These are phyloP conservation scores for Erynnis tages DNA, from an alignment of 2,888 invertebrate genomes.

Conservation along the genomic window DNA sequence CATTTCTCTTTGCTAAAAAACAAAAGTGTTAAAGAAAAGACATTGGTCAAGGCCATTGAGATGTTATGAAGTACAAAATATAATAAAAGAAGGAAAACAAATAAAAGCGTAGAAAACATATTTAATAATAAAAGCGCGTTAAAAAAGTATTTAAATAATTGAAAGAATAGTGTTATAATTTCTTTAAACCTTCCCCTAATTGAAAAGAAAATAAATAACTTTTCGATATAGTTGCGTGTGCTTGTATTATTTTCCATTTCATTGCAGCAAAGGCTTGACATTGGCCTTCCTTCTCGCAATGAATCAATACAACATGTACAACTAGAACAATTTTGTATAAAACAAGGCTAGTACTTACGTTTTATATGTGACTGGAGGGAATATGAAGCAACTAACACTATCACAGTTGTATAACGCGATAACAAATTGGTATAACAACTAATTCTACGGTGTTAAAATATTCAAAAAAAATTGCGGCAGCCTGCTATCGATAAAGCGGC, in stretches of 20 bases:
- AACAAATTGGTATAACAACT: conserved; percentile 38
- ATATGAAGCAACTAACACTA: conserved; percentile 45
- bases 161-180: no score
- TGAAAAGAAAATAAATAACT: no score
- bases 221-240: not conserved
- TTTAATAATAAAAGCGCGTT: no score
- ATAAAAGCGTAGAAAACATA: no score
- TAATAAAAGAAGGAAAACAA: no score
- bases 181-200: no score
- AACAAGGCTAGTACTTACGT: conserved; percentile 55
- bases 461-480: conserved; percentile 49
- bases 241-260: conserved; percentile 34
- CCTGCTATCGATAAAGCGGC: conserved; percentile 42
- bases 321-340: conserved; percentile 36
- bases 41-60: no score
- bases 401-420: conserved; percentile 43
- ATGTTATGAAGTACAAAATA: no score
- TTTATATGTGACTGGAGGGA: conserved; percentile 43
- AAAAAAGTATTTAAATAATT: no score
- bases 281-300: conserved; percentile 70
- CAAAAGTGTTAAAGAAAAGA: no score
- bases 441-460: conserved; percentile 44
- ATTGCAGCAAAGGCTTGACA: conserved; percentile 56
- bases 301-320: conserved; percentile 66
- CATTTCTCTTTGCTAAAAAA: no score